Percentiles rank a stretch among this genome's conserved stretches.
Conservation (phyloP, 2,888 invertebrate genomes). For the Automeris io region DNA sequence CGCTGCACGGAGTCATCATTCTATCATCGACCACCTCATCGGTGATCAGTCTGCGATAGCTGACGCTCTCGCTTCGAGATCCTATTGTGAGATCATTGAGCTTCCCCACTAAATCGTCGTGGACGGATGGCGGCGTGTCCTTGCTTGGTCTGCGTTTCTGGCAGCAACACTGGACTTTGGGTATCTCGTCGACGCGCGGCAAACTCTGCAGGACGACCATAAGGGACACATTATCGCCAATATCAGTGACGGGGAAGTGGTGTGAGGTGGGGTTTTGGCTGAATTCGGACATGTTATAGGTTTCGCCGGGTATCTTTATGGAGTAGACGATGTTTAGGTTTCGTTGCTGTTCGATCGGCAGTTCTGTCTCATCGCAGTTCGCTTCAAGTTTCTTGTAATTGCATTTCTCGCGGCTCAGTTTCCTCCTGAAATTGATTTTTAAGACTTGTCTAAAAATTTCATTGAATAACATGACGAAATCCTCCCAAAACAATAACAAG, state of each 20-base stretch:
- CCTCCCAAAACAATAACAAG: no score
- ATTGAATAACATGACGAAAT: no score
- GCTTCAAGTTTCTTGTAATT: slow-evolving; percentile 68
- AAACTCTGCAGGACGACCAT: slow-evolving; percentile 80
- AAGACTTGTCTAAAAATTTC: no score
- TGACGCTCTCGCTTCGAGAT: slow-evolving; percentile 24
- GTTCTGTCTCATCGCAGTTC: slow-evolving; percentile 53
- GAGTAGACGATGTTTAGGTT: slow-evolving; percentile 80
- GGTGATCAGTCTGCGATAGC: slow-evolving; percentile 9
- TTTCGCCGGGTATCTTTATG: slow-evolving; percentile 82
- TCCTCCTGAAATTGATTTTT: slow-evolving; percentile 61
- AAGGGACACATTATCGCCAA: slow-evolving; percentile 79
- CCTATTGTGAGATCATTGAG: slow-evolving; percentile 67
- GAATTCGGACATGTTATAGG: slow-evolving; percentile 70
- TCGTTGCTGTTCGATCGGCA: slow-evolving; percentile 36
- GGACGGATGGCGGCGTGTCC: slow-evolving; percentile 37
- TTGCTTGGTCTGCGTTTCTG: slow-evolving; percentile 53
- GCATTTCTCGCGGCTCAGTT: slow-evolving; percentile 68
- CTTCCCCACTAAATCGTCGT: slow-evolving; percentile 57
- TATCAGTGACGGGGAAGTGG: slow-evolving; percentile 83
- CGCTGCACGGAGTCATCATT: slow-evolving; percentile 82
- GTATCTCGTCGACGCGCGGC: slow-evolving; percentile 85
- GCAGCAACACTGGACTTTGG: slow-evolving; percentile 72
- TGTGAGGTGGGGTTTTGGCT: slow-evolving; percentile 79
- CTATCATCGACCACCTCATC: slow-evolving; percentile 79